phyloP scores from a whole-genome alignment of 2,888 invertebrate genomes.

The Entomobrya proxima region DNA sequence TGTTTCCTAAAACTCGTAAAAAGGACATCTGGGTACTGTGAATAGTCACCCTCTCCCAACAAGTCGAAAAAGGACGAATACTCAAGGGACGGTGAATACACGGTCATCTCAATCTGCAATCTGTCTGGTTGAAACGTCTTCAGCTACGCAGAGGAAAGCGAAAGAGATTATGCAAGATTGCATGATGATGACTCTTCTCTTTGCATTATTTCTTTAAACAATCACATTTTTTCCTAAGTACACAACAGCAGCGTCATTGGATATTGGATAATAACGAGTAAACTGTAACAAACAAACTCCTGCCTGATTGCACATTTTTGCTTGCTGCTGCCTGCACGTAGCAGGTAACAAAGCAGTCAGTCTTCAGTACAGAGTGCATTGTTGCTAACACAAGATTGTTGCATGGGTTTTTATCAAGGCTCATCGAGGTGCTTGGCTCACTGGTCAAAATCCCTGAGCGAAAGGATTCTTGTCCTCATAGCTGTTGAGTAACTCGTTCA shows the following conservation, averaged over 20 bases:
- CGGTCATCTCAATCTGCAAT: too few relatives aligned
- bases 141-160: neutral
- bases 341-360: neutral
- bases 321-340: neutral
- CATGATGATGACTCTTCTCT: constrained; percentile 26
- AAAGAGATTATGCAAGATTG: constrained; percentile 18
- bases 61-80: too few relatives aligned
- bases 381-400: constrained; percentile 30
- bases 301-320: constrained; percentile 17
- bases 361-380: too few relatives aligned
- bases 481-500: constrained; percentile 55
- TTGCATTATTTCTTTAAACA: neutral
- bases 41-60: too few relatives aligned
- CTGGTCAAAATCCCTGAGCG: constrained; percentile 68
- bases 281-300: constrained; percentile 45
- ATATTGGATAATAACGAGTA: constrained; percentile 14
- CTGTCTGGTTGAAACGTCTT: constrained; percentile 11
- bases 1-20: too few relatives aligned
- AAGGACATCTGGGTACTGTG: too few relatives aligned
- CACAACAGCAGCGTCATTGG: constrained; percentile 13
- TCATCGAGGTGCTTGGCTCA: constrained; percentile 52
- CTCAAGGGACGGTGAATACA: too few relatives aligned
- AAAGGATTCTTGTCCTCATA: constrained; percentile 62
- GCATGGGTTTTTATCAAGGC: constrained; percentile 64
- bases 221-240: constrained; percentile 29